Evolutionary conservation across 2,113 vertebrate species (phyloP).

Genomic region (Tragelaphus strepsiceros): DNA sequence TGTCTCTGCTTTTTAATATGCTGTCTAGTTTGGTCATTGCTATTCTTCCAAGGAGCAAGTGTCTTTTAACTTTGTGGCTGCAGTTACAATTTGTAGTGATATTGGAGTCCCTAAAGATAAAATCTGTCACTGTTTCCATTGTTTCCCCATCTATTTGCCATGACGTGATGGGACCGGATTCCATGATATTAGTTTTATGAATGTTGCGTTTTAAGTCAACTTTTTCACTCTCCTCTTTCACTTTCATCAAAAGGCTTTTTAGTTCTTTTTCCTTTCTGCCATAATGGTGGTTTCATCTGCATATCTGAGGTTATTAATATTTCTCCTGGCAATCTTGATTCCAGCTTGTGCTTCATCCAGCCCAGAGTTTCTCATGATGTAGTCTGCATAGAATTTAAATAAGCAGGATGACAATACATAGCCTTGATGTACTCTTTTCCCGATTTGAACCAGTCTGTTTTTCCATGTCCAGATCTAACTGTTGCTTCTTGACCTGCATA

Average conservation of each 20-base stretch:
- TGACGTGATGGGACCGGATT: neutral
- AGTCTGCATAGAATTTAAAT: neutral
- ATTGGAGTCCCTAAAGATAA: neutral
- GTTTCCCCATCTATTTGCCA: neutral
- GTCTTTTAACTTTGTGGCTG: neutral
- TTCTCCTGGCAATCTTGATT: neutral
- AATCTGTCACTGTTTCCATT: neutral
- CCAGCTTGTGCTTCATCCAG: neutral
- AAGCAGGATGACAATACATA: neutral
- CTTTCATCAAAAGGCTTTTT: neutral
- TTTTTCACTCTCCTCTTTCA: neutral
- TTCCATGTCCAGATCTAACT: neutral
- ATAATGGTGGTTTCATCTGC: neutral
- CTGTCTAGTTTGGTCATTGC: neutral
- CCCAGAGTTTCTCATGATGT: neutral
- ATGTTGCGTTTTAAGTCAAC: neutral
- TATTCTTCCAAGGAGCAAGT: neutral
- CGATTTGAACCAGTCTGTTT: neutral
- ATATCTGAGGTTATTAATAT: neutral
- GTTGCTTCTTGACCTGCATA: neutral
- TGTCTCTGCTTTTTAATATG: neutral
- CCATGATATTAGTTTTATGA: neutral
- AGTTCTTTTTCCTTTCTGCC: neutral
- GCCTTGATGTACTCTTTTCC: neutral
- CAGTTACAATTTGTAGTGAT: neutral